Base-by-base conservation (phyloP, 2,797 vertebrate species). In the Chromis chromis region DNA sequence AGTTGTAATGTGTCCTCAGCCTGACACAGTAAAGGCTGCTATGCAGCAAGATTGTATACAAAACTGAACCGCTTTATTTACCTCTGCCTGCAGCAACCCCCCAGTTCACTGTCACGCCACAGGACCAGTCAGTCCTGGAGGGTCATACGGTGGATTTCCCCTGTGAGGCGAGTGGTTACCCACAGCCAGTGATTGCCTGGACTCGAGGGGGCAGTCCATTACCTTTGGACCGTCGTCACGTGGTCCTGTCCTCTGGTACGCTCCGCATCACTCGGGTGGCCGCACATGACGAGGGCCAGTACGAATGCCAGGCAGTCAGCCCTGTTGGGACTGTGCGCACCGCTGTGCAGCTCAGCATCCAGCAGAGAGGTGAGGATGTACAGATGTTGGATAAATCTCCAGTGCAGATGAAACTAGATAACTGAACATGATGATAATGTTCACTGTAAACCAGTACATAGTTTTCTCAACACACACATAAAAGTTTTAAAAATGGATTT, bases 301-400 rank as follows among this genome's bases (percentile, higher is more conserved):
- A 99, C 0, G 98, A 99, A 89, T 99, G 98, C 84, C 98, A 99
- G 89, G 98, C 97, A 0, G 95, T 98, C 82, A 99, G 96, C 88
- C 95, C 97, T 8, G 96, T 99, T 0, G 98, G 98, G 44, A 96
- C 96, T 0, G 96, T 95, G 46, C 93, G 85, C 68, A 81, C 93
- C 0, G 76, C 95, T 0, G 96, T 96, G 3, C 96, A 97, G 78
- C 93, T 99, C 84, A 95, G 89, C 0, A 95, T 99, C 53, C 96
- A 98, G 82, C 96, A 97, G 65, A 95, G 96, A 96, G 96, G 98
- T 98, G 93, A 90, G 90, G 39, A 10, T 42, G 25, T 3, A 4
- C 33, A 2, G 52, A 44, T 19, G 16, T 44, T 6, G 25, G 10
- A 22, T 59, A 61, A 6, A 28, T 14, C 27, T 44, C 4, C 2